phyloP scores from a whole-genome alignment of 1,140 invertebrate genomes.

The Pseudomyrmex sp. region DNA sequence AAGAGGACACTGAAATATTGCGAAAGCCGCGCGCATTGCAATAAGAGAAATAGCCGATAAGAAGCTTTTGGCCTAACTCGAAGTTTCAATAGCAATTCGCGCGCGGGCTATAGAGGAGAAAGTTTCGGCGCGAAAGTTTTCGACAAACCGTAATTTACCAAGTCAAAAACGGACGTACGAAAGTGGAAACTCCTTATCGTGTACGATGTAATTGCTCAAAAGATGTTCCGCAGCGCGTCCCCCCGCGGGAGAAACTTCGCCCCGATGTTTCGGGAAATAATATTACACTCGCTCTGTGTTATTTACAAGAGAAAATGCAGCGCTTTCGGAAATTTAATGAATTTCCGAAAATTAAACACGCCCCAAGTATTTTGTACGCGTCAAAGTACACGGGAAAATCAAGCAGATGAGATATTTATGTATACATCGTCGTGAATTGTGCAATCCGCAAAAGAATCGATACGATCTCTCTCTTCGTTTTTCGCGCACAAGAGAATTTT shows the following conservation, averaged over 20 bases:
- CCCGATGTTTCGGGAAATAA: slow-evolving; percentile 41
- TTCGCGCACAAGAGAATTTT: too few species aligned
- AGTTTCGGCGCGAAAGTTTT: slow-evolving; percentile 68
- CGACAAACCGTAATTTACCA: slow-evolving; percentile 62
- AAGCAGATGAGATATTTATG: not conserved
- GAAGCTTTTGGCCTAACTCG: slow-evolving; percentile 62
- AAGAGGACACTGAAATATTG: slow-evolving; percentile 66
- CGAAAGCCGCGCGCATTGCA: slow-evolving; percentile 65
- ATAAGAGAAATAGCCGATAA: slow-evolving; percentile 72
- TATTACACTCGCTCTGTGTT: not conserved
- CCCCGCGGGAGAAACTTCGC: slow-evolving; percentile 14
- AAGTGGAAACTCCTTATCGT: slow-evolving; percentile 60
- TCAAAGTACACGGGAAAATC: not conserved
- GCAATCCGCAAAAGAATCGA: too few species aligned
- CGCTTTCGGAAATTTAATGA: too few species aligned
- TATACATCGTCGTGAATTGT: not conserved
- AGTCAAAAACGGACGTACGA: slow-evolving; percentile 31
- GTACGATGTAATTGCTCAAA: slow-evolving; percentile 41
- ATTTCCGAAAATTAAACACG: not conserved
- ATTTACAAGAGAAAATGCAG: slow-evolving; percentile 5
- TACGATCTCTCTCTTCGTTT: too few species aligned
- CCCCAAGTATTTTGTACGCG: not conserved
- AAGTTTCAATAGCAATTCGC: slow-evolving; percentile 72
- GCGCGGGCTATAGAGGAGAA: slow-evolving; percentile 57
- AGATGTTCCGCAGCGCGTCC: slow-evolving; percentile 39